phyloP scores from a whole-genome alignment of 92 coral and sea anemone genomes.

The Bergia puertoricense region DNA sequence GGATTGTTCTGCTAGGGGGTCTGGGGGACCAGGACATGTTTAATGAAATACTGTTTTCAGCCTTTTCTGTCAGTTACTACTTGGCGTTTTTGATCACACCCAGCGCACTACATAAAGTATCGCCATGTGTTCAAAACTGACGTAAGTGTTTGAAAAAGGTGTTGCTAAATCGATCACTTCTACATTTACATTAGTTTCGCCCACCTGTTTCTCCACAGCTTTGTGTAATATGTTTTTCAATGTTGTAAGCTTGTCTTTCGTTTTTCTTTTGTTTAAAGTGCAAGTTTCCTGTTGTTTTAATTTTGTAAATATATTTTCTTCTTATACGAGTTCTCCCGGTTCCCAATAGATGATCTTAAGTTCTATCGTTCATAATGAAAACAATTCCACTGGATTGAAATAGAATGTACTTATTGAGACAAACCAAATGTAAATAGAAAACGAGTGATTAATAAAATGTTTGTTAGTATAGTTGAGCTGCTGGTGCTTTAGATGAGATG shows the following conservation, averaged over 20 bases:
- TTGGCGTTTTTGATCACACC: background rate
- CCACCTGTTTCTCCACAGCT: background rate
- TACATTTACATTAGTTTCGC: background rate
- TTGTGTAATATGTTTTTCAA: background rate
- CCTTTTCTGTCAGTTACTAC: background rate
- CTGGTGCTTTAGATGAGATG: too few relatives aligned
- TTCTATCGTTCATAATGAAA: background rate
- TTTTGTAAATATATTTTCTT: background rate
- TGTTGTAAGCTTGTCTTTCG: background rate
- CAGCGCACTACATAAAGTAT: background rate
- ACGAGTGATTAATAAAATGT: conserved; percentile 22
- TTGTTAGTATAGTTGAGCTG: background rate
- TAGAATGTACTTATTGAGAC: conserved; percentile 9
- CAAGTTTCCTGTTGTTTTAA: background rate
- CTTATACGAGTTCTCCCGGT: background rate
- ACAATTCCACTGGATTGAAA: background rate
- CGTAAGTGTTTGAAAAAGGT: too few relatives aligned
- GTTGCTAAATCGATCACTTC: too few relatives aligned
- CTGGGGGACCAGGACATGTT: too few relatives aligned
- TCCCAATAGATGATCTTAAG: background rate
- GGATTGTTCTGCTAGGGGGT: too few relatives aligned
- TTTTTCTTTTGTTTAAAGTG: background rate
- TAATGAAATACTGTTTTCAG: too few relatives aligned
- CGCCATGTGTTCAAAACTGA: background rate
- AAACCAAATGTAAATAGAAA: conserved; percentile 15